Base-by-base conservation (phyloP, 2,888 invertebrate species). In the Pachycephus smyrnensis region DNA sequence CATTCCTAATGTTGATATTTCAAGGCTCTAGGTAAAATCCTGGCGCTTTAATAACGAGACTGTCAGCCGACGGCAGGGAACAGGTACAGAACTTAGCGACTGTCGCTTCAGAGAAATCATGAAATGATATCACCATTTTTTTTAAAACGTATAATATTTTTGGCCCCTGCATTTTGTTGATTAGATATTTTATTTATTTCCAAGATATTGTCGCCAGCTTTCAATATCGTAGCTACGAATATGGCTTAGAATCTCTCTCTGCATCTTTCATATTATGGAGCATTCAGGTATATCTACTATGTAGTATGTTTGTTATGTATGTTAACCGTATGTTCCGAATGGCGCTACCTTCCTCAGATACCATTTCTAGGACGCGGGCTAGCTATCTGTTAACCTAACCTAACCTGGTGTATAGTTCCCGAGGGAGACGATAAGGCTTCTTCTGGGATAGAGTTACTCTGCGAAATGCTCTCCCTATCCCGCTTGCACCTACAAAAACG, bases 1-100 rank as follows among this genome's bases (percentile, higher is more conserved):
- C 88, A 89, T 89, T 89, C 87, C 85, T 87, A 86, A 87, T 87
- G 82, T 80, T 77, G 76, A 40, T 81, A 78, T 83, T 84, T 84
- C 55, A 55, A 55, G 23, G 23, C 55, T 23, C 23, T 55, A 15
- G 2, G 55, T 55, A 15, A 15, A 9, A 55, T 6, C 55, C 55
- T 55, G 55, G 9, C 9, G 23, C 55, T 23, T 9, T 9, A 23
- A 15, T 55, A 55, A 55, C 1, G 55, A 55, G 9, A 55, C 23
- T 23, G 35, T 35, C 55, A 23, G 55, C 55, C 55, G 55, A 55
- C 55, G 55, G 55, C 55, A 23, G 55, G 23, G 6, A 9, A 1
- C 2, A 55, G 9, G 6, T 23, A 23, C 23, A 55, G 23, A 55
- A 23, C 2, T 9, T 55, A 9, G 23, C 9, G 55, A 23, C 23